These are phyloP conservation scores for Plagodis dolabraria DNA, from an alignment of 2,888 invertebrate genomes.

Conservation along the genomic window DNA sequence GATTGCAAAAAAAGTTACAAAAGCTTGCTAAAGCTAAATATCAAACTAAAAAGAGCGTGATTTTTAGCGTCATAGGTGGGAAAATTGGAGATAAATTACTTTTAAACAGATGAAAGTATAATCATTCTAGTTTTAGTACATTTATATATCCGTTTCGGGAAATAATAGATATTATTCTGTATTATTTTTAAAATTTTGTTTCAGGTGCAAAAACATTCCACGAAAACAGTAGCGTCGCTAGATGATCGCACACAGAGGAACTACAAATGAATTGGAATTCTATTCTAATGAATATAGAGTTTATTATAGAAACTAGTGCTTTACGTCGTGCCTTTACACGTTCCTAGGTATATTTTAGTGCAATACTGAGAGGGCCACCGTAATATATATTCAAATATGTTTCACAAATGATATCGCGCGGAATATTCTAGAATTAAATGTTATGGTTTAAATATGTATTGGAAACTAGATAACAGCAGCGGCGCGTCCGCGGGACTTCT, in stretches of 20 bases:
- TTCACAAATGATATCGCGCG: not conserved
- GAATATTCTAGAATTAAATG: not conserved
- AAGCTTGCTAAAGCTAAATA: no score
- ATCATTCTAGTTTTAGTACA: no score
- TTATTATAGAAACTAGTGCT: conserved; percentile 30
- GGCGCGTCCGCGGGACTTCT: not conserved
- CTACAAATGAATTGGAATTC: conserved; percentile 41
- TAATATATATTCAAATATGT: conserved; percentile 20
- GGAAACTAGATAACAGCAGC: not conserved
- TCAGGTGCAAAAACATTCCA: conserved; percentile 46
- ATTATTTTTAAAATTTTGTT: conserved; percentile 12
- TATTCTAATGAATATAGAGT: conserved; percentile 42
- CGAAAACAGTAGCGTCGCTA: conserved; percentile 41
- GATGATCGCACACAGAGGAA: conserved; percentile 39
- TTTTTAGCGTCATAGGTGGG: no score
- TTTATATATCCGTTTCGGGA: no score
- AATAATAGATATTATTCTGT: no score
- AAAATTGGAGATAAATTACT: no score
- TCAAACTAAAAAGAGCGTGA: no score
- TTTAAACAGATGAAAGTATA: no score
- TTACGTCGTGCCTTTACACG: conserved; percentile 73
- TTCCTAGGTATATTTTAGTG: conserved; percentile 63
- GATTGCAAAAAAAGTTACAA: no score
- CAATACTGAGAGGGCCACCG: conserved; percentile 51
- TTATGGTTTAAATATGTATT: not conserved